A percentile compares a stretch with the other conserved stretches of the same genome.
phyloP scores from a whole-genome alignment of 2,797 vertebrate genomes.

The Smutsia gigantea region DNA sequence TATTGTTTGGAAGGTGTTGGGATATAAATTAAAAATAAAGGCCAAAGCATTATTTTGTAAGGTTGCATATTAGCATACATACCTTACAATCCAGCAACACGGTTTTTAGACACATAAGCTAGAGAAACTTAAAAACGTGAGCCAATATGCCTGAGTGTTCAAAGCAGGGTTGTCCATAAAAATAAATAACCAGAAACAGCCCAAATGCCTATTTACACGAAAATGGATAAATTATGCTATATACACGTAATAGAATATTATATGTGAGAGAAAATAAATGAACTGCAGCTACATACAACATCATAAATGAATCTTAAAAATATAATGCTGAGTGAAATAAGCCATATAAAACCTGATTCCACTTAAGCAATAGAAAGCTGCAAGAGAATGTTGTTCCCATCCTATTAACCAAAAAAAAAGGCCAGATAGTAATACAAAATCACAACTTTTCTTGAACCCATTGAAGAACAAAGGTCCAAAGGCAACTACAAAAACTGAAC shows the following conservation, averaged over 20 bases:
- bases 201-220: neutral
- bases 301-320: conserved; percentile 48
- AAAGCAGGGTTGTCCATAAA: neutral
- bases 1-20: neutral
- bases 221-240: neutral
- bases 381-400: neutral
- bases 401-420: neutral
- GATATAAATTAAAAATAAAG: neutral
- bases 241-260: neutral
- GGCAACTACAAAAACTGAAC: neutral
- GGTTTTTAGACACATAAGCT: neutral
- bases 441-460: neutral
- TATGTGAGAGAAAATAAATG: neutral
- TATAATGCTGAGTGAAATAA: neutral
- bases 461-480: neutral
- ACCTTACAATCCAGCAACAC: neutral
- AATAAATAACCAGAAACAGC: neutral
- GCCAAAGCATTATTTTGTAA: neutral
- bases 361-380: neutral
- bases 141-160: neutral
- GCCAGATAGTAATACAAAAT: neutral
- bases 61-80: neutral
- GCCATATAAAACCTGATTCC: neutral
- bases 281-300: conserved; percentile 5
- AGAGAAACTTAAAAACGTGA: neutral